Evolutionary conservation across 2,888 invertebrate genomes (phyloP), one percentile per base, ranked within the genome.

Genomic region (Drosophila multiciliata): DNA sequence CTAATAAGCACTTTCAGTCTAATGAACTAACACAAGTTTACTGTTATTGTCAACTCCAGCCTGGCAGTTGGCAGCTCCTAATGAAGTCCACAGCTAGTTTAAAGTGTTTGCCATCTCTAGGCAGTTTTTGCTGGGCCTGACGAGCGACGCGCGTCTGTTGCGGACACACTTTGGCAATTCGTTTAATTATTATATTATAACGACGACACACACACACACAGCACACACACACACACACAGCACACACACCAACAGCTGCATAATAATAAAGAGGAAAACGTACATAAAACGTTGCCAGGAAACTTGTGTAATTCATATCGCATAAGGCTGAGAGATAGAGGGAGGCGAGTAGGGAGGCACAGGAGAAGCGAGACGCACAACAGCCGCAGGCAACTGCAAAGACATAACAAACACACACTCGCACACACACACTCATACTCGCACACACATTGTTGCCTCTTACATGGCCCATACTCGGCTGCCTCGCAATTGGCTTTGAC

Each of bases 111-210:
- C 42, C 77, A 79, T 79, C 79, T 55, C 82, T 75, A 74, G 36
- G 49, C 70, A 53, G 36, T 36, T 36, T 64, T 67, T 29, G 55
- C 62, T 48, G 57, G 20, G 69, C 49, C 73, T 87, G 84, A 81
- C 75, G 84, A 82, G 76, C 79, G 70, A 84, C 74, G 80, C 83
- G 72, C 89, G 83, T 86, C 82, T 80, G 84, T 75, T 78, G 77
- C 80, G 83, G 90, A 87, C 88, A 91, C 89, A 89, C 90, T 86
- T 91, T 88, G 86, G 87, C 89, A 90, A 91, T 90, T 91, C 90
- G 79, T 90, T 91, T 92, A 91, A 91, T 91, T 92, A 90, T 91
- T 82, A 88, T 91, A 82, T 87, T 86, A 90, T 83, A 82, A 80
- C 63, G 72, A 67, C 64, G 15, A 54, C 61, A 53, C 20, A 45